Conservation (phyloP, 2,888 invertebrate genomes). For the Plagodis dolabraria region DNA sequence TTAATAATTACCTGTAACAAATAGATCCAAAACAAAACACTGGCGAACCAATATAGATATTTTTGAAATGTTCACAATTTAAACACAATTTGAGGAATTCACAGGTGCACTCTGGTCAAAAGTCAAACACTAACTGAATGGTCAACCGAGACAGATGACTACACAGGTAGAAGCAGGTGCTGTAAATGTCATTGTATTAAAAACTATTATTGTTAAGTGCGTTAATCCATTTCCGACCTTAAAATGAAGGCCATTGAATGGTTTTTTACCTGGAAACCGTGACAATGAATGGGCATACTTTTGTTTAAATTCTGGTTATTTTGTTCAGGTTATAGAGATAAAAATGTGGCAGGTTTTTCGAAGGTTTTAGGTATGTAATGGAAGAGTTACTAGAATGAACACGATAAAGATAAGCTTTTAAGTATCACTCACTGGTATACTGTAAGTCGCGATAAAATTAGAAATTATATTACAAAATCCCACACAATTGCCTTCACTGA, state of each 20-base stretch:
- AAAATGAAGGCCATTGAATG: slow-evolving; percentile 14
- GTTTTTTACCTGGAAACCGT: slow-evolving; percentile 23
- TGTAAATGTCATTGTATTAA: slow-evolving; percentile 34
- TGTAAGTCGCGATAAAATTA: too few relatives aligned
- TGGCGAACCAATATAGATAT: slow-evolving; percentile 12
- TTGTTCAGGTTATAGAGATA: slow-evolving; percentile 19
- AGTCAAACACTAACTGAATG: slow-evolving; percentile 30
- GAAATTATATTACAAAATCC: too few relatives aligned
- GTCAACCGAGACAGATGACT: slow-evolving; percentile 27
- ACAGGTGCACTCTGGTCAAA: slow-evolving; percentile 25
- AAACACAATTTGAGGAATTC: slow-evolving; percentile 9
- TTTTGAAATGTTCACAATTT: slow-evolving; percentile 17
- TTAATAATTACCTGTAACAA: slow-evolving; percentile 1
- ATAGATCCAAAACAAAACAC: slow-evolving; percentile 29
- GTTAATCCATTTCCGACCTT: slow-evolving; percentile 24
- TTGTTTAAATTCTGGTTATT: slow-evolving; percentile 33
- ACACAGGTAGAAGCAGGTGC: slow-evolving; percentile 33
- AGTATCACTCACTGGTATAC: too few relatives aligned
- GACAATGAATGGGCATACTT: slow-evolving; percentile 19
- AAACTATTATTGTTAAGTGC: slow-evolving; percentile 27
- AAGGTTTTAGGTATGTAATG: too few relatives aligned
- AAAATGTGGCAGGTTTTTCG: slow-evolving; percentile 12
- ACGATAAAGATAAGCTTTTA: too few relatives aligned
- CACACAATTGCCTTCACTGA: too few relatives aligned
- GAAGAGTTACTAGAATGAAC: too few relatives aligned